A percentile compares a stretch with the other conserved stretches of the same genome.
These are phyloP conservation scores for Epinephelus fuscoguttatus DNA, from an alignment of 2,113 vertebrate genomes.

Conservation along the genomic window DNA sequence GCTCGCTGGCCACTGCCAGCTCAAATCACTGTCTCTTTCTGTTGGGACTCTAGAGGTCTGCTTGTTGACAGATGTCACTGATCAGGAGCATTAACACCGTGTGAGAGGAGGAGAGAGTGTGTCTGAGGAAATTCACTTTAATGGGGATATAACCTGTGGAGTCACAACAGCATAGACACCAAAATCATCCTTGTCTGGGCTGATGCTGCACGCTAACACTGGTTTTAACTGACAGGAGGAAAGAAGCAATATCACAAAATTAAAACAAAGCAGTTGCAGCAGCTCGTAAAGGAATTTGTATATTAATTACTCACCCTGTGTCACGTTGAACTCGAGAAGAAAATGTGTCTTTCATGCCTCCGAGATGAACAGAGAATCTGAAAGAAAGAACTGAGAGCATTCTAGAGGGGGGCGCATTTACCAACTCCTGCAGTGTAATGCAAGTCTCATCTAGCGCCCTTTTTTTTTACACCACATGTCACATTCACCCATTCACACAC, in stretches of 20 bases:
- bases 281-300: background rate
- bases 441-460: no score
- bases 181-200: constrained; percentile 18
- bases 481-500: no score
- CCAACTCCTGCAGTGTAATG: no score
- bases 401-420: no score
- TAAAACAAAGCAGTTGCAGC: background rate
- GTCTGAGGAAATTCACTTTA: background rate
- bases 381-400: no score
- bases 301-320: no score
- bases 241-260: background rate
- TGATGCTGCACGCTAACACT: background rate
- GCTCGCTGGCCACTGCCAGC: constrained; percentile 24
- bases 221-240: background rate
- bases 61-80: background rate
- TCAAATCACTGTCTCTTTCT: constrained; percentile 40
- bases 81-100: constrained; percentile 11
- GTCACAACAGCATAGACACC: constrained; percentile 28
- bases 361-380: no score
- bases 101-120: background rate
- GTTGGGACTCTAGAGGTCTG: constrained; percentile 39
- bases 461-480: no score
- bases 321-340: no score
- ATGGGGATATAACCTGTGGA: background rate
- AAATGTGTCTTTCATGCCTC: no score